Evolutionary conservation across 2,113 vertebrate species (phyloP).

Genomic region (Heloderma charlesbogerti): DNA sequence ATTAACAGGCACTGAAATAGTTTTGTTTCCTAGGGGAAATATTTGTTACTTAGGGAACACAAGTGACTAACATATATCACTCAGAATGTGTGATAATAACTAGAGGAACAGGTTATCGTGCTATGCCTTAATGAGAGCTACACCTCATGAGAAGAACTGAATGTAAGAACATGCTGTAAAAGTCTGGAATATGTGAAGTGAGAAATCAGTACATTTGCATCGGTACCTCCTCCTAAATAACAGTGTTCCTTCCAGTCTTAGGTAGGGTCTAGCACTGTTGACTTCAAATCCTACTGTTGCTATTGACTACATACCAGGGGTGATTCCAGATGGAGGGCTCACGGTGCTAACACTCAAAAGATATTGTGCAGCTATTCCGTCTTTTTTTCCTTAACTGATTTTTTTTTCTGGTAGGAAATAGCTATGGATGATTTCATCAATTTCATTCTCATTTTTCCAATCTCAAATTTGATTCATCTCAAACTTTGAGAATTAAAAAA

Average conservation of each 20-base stretch:
- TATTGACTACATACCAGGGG: neutral
- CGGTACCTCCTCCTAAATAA: neutral
- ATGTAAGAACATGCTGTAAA: neutral
- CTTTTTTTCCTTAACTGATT: no score
- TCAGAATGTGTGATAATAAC: neutral
- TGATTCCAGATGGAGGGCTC: no score
- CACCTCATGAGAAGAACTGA: neutral
- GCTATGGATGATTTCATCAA: no score
- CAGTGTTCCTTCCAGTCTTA: neutral
- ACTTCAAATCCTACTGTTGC: neutral
- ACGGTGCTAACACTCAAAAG: neutral
- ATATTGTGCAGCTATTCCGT: no score
- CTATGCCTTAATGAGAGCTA: neutral
- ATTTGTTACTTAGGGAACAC: neutral
- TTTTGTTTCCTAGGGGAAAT: conserved; percentile 22
- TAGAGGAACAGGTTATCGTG: neutral
- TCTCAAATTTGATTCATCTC: no score
- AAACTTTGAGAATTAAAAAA: no score
- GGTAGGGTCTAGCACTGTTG: neutral
- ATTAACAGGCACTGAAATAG: conserved; percentile 13
- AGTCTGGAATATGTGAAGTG: neutral
- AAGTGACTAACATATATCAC: neutral
- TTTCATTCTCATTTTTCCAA: no score
- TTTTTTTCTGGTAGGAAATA: no score
- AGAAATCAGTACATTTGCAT: neutral